Conservation (phyloP, 30 jellyfish, hydroid and myxozoan species). For the Aurelia sp. region DNA sequence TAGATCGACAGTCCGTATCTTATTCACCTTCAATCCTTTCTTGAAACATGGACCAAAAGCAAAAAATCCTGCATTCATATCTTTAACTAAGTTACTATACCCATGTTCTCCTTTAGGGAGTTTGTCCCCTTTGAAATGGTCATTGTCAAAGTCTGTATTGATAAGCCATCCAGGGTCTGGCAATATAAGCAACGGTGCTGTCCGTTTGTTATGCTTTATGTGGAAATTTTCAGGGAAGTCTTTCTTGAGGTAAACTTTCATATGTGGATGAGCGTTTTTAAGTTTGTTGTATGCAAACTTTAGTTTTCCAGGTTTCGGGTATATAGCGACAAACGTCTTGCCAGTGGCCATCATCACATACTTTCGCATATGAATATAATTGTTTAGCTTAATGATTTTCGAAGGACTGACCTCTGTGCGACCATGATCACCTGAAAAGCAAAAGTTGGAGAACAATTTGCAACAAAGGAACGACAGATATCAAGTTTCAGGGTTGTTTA, state of each 20-base stretch:
- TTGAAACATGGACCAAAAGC: constrained; percentile 89
- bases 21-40: constrained; percentile 28
- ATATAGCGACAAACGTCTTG: constrained; percentile 78
- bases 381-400: constrained; percentile 60
- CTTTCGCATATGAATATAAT: constrained; percentile 58
- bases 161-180: constrained; percentile 95
- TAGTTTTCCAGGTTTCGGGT: constrained; percentile 62
- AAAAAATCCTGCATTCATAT: constrained; percentile 88
- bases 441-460: too few relatives aligned
- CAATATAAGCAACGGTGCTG: constrained; percentile 75
- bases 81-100: constrained; percentile 54
- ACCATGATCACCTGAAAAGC: constrained; percentile 93
- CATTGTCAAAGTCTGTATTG: constrained; percentile 29
- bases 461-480: too few relatives aligned
- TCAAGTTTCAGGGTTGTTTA: too few relatives aligned
- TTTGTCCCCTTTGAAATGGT: constrained; percentile 51
- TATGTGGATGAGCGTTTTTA: constrained; percentile 59
- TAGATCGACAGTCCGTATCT: constrained; percentile 71
- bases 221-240: constrained; percentile 81
- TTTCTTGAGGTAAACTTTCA: constrained; percentile 79
- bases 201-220: constrained; percentile 60
- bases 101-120: constrained; percentile 93
- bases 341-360: constrained; percentile 63
- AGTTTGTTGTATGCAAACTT: constrained; percentile 61
- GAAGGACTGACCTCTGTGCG: constrained; percentile 55